phyloP scores from a whole-genome alignment of 2,113 vertebrate species.

The Macrotus californicus region DNA sequence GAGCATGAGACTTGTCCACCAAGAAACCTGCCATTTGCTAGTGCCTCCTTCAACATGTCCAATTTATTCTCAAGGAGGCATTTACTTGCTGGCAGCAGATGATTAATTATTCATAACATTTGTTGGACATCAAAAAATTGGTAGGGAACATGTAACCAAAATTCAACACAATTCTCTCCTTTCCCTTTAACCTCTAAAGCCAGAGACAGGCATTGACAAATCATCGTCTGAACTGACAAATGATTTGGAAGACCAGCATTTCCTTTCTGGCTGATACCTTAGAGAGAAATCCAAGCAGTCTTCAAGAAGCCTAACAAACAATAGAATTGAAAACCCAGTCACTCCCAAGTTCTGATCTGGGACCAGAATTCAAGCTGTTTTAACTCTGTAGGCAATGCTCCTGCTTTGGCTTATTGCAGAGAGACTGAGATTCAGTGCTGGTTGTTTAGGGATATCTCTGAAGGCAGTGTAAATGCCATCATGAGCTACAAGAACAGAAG shows the following conservation, averaged over 20 bases:
- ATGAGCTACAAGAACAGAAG: not conserved
- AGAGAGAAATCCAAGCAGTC: not conserved
- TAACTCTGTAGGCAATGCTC: not conserved
- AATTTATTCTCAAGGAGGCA: not conserved
- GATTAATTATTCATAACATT: not conserved
- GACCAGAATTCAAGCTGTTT: accelerated
- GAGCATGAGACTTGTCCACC: too few relatives aligned
- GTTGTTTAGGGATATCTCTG: not conserved
- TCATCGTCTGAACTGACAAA: not conserved
- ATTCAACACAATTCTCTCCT: not conserved
- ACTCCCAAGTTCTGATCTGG: not conserved
- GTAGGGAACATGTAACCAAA: not conserved
- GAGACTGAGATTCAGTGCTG: not conserved
- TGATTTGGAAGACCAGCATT: not conserved
- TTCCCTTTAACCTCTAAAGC: not conserved
- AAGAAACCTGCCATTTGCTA: not conserved
- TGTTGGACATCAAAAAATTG: not conserved
- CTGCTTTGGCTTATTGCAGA: not conserved
- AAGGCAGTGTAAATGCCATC: not conserved
- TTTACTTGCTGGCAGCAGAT: not conserved
- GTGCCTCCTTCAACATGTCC: not conserved
- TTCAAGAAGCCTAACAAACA: not conserved
- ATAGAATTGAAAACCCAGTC: not conserved
- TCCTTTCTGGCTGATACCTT: not conserved
- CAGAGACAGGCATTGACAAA: not conserved